Base-by-base conservation (phyloP, 1,140 invertebrate species). In the Lutraria rhynchaena region DNA sequence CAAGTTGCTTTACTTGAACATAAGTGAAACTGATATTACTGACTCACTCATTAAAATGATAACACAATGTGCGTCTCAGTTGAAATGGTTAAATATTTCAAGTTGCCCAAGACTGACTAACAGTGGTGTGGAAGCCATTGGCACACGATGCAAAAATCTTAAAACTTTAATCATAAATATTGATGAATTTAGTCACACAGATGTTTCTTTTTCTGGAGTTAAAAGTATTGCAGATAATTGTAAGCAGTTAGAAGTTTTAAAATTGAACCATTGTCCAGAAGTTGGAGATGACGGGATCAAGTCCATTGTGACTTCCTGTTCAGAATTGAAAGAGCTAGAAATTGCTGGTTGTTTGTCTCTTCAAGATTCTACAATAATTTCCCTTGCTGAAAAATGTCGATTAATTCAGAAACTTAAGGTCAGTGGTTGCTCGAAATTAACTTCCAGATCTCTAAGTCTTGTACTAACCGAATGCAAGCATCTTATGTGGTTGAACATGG, bases 61-160 rank as follows among this genome's bases (percentile, higher is more conserved):
- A 11, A 73, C 61, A 29, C 37, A 74, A 37, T 73, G 73, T 27
- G 70, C 60, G 31, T 35, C 29, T 1, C 17, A 65, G 9, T 41
- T 86, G 27, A 41, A 67, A 49, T 55, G 74, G 19, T 51, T 86
- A 13, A 55, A 73, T 69, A 46, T 83, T 5, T 61, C 65, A 29
- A 63, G 58, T 24, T 82, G 77, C 41, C 60, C 49, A 24, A 57
- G 71, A 24, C 69, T 85, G 9, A 85, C 81, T 7, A 82, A 85
- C 49, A 41, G 37, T 15, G 83, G 81, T 33, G 22, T 85, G 19
- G 76, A 61, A 17, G 22, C 24, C 60, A 44, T 77, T 37, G 81
- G 57, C 15, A 61, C 60, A 27, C n/a, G 53, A 9, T 83, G 85
- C 51, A 19, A 29, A 17, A 27, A 55, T 22, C 35, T 85, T 31